Evolutionary conservation across 2,113 vertebrate species (phyloP).

Genomic region (Arothron firmamentum): DNA sequence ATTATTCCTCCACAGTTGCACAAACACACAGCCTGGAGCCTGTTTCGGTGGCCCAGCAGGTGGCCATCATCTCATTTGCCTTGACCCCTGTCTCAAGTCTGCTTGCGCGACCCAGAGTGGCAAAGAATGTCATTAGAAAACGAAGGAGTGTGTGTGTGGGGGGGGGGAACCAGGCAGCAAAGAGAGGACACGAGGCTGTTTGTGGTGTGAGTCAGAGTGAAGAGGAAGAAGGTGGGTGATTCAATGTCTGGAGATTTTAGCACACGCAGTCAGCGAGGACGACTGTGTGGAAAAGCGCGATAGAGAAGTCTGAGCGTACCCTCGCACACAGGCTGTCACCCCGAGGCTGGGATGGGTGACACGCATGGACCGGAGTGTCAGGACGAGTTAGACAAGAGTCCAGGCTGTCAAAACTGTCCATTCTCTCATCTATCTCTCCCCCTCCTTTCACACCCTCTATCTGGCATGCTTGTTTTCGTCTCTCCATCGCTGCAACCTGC

Average conservation of each 20-base stretch:
- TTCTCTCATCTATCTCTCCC: slow-evolving; percentile 18
- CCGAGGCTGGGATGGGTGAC: slow-evolving; percentile 46
- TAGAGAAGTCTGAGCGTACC: slow-evolving; percentile 22
- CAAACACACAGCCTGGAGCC: slow-evolving; percentile 25
- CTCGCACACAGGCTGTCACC: slow-evolving; percentile 41
- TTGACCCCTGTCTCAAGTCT: slow-evolving; percentile 32
- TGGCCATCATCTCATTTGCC: slow-evolving; percentile 30
- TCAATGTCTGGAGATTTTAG: slow-evolving; percentile 49
- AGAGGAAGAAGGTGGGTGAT: slow-evolving; percentile 41
- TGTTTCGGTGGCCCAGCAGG: slow-evolving; percentile 39
- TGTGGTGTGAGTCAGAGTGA: slow-evolving; percentile 49
- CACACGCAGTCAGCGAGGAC: slow-evolving; percentile 36
- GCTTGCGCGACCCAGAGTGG: slow-evolving; percentile 25
- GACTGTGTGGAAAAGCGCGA: slow-evolving; percentile 31
- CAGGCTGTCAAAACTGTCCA: slow-evolving; percentile 34
- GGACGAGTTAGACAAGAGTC: slow-evolving; percentile 43
- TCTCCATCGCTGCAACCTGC: slow-evolving; percentile 14
- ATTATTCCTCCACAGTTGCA: slow-evolving; percentile 26
- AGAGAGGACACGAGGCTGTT: slow-evolving; percentile 20
- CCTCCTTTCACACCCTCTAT: slow-evolving; percentile 9
- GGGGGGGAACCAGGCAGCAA: not conserved
- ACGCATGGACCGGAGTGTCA: slow-evolving; percentile 51
- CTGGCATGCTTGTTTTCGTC: slow-evolving; percentile 40
- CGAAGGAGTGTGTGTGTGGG: slow-evolving; percentile 11
- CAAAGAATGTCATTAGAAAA: slow-evolving; percentile 34